Evolutionary conservation across 1,140 invertebrate genomes (phyloP), one percentile per base, ranked within the genome.

Genomic region (Tetragonula clypearis): DNA sequence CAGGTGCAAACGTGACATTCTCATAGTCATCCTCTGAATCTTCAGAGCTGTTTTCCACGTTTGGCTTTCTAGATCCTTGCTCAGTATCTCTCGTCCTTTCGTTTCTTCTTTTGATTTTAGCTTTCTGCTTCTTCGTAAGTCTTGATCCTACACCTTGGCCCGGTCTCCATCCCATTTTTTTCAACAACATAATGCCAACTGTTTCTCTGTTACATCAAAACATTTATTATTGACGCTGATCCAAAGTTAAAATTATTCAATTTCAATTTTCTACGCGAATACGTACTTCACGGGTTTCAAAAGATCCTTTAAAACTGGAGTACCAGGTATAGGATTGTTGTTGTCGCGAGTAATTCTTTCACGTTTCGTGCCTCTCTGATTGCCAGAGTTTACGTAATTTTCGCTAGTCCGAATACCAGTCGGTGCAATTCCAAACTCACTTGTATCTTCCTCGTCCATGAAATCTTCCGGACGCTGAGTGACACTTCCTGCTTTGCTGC

Each of bases 381-480:
- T n/a, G n/a, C 87, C 90, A 90, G 90, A 92, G 93, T 91, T 94
- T 14, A 93, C 95, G 94, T 98, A 99, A 87, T 98, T 97, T 41
- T 96, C 95, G 2, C 97, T 97, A 17, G 98, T 97, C 88, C 97
- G 96, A 71, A 99, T 96, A 14, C 96, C 96, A 88, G 97, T 97
- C 2, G 98, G 98, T 12, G 99, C 99, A 88, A 99, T 99, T 79
- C 99, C 99, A 96, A 98, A 98, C 93, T 99, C 98, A 41, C 98
- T 97, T 53, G 98, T 96, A 95, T 99, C 99, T 94, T 99, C 99
- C 49, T 99, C 98, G 95, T 99, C 99, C 99, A 99, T 99, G 94
- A 98, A 99, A 95, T 99, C 99, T 95, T 99, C 97, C 2, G 98
- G 97, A 89, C 95, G 95, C 93, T 97, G 97, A 21, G 88, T 72